Percentiles rank a stretch among this genome's conserved stretches.
These are phyloP conservation scores for Eucriotettix oculatus DNA, from an alignment of 2,888 invertebrate species.

Conservation along the genomic window DNA sequence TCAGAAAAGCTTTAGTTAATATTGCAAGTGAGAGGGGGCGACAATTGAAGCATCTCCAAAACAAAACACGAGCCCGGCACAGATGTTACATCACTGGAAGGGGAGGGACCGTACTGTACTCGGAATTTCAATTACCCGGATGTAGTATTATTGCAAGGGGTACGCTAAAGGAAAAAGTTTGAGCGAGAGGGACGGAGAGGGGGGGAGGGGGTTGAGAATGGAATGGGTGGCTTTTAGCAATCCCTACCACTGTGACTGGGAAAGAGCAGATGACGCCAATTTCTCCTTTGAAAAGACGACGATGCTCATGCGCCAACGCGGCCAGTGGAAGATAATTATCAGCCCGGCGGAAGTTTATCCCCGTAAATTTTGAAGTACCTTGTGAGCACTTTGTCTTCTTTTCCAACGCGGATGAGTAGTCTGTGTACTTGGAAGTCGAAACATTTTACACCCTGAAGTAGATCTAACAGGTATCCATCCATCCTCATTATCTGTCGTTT, in stretches of 20 bases:
- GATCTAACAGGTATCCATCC: too few species aligned
- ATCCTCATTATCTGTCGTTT: too few species aligned
- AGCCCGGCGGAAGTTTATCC: too few species aligned
- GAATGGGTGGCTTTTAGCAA: neutral
- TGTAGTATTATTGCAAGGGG: neutral
- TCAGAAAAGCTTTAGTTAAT: neutral
- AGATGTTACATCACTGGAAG: neutral
- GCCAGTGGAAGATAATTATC: too few species aligned
- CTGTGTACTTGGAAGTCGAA: too few species aligned
- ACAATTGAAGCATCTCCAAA: neutral
- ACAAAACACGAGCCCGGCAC: neutral
- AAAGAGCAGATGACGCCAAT: neutral
- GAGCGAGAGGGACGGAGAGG: neutral
- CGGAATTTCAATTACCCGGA: conserved; percentile 8
- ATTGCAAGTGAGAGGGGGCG: neutral
- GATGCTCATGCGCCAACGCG: too few species aligned
- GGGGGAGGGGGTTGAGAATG: neutral
- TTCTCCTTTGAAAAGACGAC: neutral
- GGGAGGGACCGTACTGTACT: conserved; percentile 1
- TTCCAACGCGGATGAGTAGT: too few species aligned
- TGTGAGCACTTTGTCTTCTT: too few species aligned
- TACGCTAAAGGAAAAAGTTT: neutral
- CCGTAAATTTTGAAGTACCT: too few species aligned
- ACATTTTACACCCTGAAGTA: too few species aligned
- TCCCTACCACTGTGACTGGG: neutral